Evolutionary conservation across 2,113 vertebrate species (phyloP), one percentile per base, ranked within the genome.

Genomic region (Mesoclemmys tuberculata): DNA sequence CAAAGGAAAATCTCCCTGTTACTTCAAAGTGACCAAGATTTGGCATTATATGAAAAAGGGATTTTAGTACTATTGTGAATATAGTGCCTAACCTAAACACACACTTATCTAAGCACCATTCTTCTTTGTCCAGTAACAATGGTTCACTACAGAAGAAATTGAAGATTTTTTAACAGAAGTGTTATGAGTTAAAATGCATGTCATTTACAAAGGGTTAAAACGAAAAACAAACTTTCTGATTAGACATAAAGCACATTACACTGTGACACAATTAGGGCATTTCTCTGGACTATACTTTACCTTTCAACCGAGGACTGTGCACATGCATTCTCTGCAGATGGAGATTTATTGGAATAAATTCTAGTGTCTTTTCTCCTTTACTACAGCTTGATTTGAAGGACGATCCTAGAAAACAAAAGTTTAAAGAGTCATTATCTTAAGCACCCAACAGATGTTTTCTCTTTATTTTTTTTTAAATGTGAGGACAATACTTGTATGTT

Each of bases 261-360:
- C 1, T 46, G 81, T 31, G 35, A 44, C 38, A 79, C 44, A 64
- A 5, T 78, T 46, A 26, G 44, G 22, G 2, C 56, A 77, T 89
- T 64, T 51, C 29, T 71, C 41, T 5, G 10, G 78, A 85, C 82
- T 27, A 38, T 8, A 79, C 26, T 26, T 48, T 98, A 99, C 99
- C 99, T 99, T 99, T 99, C 97, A 98, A 98, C 80, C 98, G 98
- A 95, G 99, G 99, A 95, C 99, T 99, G 11, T 98, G 99, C 85
- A 99, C 99, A 0, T 99, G 98, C 99, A 99, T 99, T 97, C 99
- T 98, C 97, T 99, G 99, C 71, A 99, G 98, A 98, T 99, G 99
- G 87, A 99, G 97, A 98, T 99, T 99, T 97, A 99, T 97, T 58
- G 99, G 99, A 97, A 99, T 98, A 98, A 99, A 99, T 98, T 99